Evolutionary conservation across 1,140 invertebrate genomes (phyloP).

Genomic region (Brachionus calyciflorus): DNA sequence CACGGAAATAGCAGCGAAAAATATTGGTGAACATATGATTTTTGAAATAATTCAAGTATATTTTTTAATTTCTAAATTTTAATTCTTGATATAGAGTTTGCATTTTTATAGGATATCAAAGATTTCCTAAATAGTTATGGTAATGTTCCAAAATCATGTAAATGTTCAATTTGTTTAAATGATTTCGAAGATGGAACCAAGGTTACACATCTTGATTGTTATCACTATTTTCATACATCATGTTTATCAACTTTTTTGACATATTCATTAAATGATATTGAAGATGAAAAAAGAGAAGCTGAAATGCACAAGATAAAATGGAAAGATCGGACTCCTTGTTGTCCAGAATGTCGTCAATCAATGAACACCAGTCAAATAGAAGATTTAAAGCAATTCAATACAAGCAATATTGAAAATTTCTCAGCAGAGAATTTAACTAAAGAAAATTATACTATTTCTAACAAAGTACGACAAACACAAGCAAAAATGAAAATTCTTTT

Average conservation of each 20-base stretch:
- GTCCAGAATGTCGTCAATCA: constrained; percentile 36
- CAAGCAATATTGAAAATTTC: no score
- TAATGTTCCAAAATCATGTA: constrained; percentile 20
- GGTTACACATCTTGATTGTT: constrained; percentile 31
- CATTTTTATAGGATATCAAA: constrained; percentile 29
- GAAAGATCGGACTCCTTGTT: background rate
- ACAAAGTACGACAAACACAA: background rate
- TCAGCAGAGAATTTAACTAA: background rate
- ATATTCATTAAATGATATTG: constrained; percentile 9
- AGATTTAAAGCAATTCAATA: background rate
- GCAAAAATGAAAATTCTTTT: background rate
- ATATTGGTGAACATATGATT: constrained; percentile 14
- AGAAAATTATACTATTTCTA: constrained; percentile 2
- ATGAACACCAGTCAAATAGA: background rate
- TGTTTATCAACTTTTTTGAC: constrained; percentile 15
- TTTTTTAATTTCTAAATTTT: background rate
- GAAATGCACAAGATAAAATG: background rate
- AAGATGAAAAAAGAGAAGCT: constrained; percentile 39
- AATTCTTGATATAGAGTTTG: background rate
- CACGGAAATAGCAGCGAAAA: background rate
- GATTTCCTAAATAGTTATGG: background rate
- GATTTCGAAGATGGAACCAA: background rate
- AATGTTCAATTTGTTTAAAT: constrained; percentile 35
- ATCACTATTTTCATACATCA: constrained; percentile 41
- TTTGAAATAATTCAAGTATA: constrained; percentile 43